A percentile compares a stretch with the other conserved stretches of the same genome.
Conservation (phyloP, 2,113 vertebrate genomes). For the Synodontis membranacea region DNA sequence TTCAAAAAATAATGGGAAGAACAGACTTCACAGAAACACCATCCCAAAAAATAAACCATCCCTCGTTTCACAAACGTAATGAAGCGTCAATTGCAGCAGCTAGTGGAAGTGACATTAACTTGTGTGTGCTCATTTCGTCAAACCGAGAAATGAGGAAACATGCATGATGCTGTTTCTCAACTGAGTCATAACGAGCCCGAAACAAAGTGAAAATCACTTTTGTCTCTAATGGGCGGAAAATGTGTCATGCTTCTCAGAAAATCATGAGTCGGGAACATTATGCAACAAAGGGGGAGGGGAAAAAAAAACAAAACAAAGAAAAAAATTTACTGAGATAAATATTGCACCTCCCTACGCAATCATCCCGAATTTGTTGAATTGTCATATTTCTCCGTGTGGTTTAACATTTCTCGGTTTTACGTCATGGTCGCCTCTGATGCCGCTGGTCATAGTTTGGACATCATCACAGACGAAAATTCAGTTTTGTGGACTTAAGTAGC, state of each 20-base stretch:
- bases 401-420: slow-evolving; percentile 16
- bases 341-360: slow-evolving; percentile 41
- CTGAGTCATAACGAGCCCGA: slow-evolving; percentile 52
- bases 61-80: slow-evolving; percentile 10
- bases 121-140: slow-evolving; percentile 42
- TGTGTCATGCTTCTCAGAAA: slow-evolving; percentile 58
- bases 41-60: not conserved
- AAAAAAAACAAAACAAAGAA: slow-evolving; percentile 27
- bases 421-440: not conserved
- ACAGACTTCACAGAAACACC: not conserved
- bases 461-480: not conserved
- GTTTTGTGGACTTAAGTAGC: not conserved
- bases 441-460: not conserved
- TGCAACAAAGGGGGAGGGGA: slow-evolving; percentile 32
- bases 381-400: slow-evolving; percentile 25
- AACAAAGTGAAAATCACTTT: slow-evolving; percentile 54
- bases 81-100: not conserved
- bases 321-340: slow-evolving; percentile 26
- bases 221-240: slow-evolving; percentile 51
- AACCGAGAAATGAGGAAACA: slow-evolving; percentile 40
- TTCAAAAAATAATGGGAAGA: not conserved
- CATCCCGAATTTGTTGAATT: slow-evolving; percentile 20
- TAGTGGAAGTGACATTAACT: slow-evolving; percentile 19
- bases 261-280: slow-evolving; percentile 49
- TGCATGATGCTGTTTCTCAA: slow-evolving; percentile 43